These are phyloP conservation scores for Arbacia lixula DNA, from an alignment of 53 echinoderm and acorn worm genomes.

Conservation along the genomic window DNA sequence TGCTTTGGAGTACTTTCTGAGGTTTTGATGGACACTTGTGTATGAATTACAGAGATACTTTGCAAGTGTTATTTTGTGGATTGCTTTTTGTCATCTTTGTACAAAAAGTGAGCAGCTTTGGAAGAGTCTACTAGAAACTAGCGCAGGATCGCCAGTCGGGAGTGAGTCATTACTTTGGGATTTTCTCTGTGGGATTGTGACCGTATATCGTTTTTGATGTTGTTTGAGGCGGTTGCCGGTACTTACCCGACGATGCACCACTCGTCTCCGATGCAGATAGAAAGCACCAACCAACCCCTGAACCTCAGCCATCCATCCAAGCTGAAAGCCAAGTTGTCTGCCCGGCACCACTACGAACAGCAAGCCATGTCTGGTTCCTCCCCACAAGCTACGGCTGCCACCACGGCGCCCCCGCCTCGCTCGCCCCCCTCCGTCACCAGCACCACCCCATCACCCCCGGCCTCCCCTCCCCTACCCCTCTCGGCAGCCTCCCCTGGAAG, in stretches of 20 bases:
- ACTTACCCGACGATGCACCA: slow-evolving; percentile 64
- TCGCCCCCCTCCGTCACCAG: slow-evolving; percentile 8
- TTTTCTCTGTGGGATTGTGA: too few relatives aligned
- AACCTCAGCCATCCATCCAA: slow-evolving; percentile 84
- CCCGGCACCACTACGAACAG: slow-evolving; percentile 49
- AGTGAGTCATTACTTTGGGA: too few relatives aligned
- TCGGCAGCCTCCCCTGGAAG: background rate
- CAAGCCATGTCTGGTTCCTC: slow-evolving; percentile 14
- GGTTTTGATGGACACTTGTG: too few relatives aligned
- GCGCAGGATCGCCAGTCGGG: too few relatives aligned
- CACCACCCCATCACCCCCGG: background rate
- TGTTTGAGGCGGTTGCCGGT: slow-evolving; percentile 16
- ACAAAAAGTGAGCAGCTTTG: too few relatives aligned
- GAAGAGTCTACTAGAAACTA: too few relatives aligned
- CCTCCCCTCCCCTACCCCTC: background rate
- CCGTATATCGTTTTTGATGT: background rate
- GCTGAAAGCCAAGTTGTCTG: slow-evolving; percentile 75
- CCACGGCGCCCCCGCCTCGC: background rate
- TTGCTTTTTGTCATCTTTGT: too few relatives aligned
- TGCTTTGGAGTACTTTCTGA: too few relatives aligned
- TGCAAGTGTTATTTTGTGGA: too few relatives aligned
- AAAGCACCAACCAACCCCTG: slow-evolving; percentile 78
- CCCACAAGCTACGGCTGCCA: background rate
- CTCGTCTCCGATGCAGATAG: slow-evolving; percentile 72
- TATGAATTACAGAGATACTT: too few relatives aligned